These are phyloP conservation scores for Oenanthe oenanthe DNA, from an alignment of 2,113 vertebrate species.

Conservation along the genomic window DNA sequence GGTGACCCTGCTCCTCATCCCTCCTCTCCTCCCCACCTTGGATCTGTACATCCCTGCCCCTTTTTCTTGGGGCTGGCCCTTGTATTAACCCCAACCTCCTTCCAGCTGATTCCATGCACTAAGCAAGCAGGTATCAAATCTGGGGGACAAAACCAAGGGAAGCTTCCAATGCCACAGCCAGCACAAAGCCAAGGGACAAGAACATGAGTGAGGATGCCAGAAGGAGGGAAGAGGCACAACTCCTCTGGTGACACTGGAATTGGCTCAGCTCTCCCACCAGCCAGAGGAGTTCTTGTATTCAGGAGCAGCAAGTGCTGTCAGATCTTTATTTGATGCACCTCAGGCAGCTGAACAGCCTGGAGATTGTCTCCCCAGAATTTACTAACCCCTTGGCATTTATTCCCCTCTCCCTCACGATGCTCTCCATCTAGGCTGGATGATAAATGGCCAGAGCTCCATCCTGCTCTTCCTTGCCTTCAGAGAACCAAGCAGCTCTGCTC, in stretches of 20 bases:
- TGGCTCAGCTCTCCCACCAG: background rate
- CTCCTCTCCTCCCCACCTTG: background rate
- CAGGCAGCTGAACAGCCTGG: background rate
- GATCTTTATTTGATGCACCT: background rate
- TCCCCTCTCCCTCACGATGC: background rate
- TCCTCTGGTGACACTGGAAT: background rate
- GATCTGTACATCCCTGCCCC: background rate
- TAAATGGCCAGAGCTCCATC: background rate
- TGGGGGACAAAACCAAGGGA: background rate
- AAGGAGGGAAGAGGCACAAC: background rate
- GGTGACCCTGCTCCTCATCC: background rate
- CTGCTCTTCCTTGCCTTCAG: background rate
- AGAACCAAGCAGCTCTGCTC: background rate
- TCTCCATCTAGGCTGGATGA: background rate
- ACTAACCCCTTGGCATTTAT: background rate
- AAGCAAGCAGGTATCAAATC: background rate
- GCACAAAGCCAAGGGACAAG: background rate
- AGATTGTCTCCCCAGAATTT: background rate
- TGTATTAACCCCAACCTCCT: background rate
- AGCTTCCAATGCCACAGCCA: background rate
- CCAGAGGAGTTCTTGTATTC: background rate
- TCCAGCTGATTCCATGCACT: background rate
- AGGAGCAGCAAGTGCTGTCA: background rate
- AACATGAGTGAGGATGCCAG: background rate
- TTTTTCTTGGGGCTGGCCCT: background rate